Evolutionary conservation across 1,140 invertebrate species (phyloP).

Genomic region (Drosophila oshimai): DNA sequence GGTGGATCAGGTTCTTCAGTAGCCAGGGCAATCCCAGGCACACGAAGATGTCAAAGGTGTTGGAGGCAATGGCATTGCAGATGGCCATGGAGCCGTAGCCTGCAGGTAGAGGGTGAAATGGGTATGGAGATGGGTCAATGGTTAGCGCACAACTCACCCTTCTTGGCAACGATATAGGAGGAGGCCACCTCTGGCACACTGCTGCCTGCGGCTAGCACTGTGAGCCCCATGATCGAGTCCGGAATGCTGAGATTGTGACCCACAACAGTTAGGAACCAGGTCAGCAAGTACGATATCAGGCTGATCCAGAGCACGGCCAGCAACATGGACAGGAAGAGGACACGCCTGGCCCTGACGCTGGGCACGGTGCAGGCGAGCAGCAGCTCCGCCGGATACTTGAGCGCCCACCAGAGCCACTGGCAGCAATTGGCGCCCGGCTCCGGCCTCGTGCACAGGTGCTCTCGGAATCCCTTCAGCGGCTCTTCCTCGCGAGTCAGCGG

Average conservation of each 20-base stretch:
- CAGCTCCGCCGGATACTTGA: slow-evolving; percentile 45
- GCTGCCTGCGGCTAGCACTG: slow-evolving; percentile 88
- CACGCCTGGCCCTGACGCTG: slow-evolving; percentile 29
- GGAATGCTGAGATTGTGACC: slow-evolving; percentile 89
- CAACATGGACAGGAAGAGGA: slow-evolving; percentile 87
- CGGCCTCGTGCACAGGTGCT: slow-evolving; percentile 13
- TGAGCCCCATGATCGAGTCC: slow-evolving; percentile 91
- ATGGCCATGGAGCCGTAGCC: slow-evolving; percentile 92
- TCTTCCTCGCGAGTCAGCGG: slow-evolving; percentile 32
- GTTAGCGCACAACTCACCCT: too few relatives aligned
- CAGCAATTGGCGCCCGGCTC: background rate
- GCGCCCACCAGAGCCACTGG: slow-evolving; percentile 23
- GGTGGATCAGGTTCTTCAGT: slow-evolving; percentile 87
- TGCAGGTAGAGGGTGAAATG: background rate
- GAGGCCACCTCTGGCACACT: slow-evolving; percentile 93
- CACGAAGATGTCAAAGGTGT: slow-evolving; percentile 93
- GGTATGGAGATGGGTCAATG: too few relatives aligned
- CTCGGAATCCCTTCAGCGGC: slow-evolving; percentile 7
- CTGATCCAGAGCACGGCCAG: slow-evolving; percentile 95
- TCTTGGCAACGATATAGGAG: slow-evolving; percentile 90
- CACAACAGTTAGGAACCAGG: slow-evolving; percentile 96
- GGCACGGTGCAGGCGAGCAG: slow-evolving; percentile 52
- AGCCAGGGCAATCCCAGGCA: slow-evolving; percentile 93
- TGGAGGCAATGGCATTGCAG: slow-evolving; percentile 93
- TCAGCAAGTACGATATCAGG: slow-evolving; percentile 91